Percentiles rank a stretch among this genome's conserved stretches.
Evolutionary conservation across 2,797 vertebrate species (phyloP).

Genomic region (Rhinatrema bivittatum): DNA sequence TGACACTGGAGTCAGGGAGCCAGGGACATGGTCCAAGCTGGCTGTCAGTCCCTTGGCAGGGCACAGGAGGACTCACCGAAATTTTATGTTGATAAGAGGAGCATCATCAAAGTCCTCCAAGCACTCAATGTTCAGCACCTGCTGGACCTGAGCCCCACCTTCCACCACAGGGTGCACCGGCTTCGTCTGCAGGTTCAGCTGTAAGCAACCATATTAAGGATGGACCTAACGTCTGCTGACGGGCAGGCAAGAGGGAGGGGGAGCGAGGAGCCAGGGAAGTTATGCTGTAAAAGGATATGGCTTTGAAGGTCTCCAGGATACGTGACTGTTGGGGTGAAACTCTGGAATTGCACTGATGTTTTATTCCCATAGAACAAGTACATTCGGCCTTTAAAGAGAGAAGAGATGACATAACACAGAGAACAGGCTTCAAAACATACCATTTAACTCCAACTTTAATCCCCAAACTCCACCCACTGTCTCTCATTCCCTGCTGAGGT

Average conservation of each 20-base stretch:
- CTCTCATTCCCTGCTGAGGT: too few relatives aligned
- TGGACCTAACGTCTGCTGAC: not conserved
- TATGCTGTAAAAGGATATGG: slow-evolving; percentile 66
- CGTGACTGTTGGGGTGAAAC: slow-evolving; percentile 72
- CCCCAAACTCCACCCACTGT: too few relatives aligned
- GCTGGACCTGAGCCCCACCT: slow-evolving; percentile 85
- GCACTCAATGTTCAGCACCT: slow-evolving; percentile 89
- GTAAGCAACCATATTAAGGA: slow-evolving; percentile 66
- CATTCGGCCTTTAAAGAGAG: slow-evolving; percentile 70
- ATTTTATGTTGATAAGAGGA: slow-evolving; percentile 79
- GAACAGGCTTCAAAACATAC: not conserved
- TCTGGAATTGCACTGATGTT: slow-evolving; percentile 85
- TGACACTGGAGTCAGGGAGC: too few relatives aligned
- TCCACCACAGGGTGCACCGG: slow-evolving; percentile 80
- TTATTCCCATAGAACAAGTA: slow-evolving; percentile 92
- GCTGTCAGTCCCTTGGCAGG: accelerated
- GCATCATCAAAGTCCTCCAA: slow-evolving; percentile 74
- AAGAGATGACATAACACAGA: not conserved
- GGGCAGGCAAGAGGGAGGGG: too few relatives aligned
- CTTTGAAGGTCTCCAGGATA: slow-evolving; percentile 79
- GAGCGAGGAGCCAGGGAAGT: not conserved
- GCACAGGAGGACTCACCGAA: slow-evolving; percentile 54
- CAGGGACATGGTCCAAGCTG: too few relatives aligned
- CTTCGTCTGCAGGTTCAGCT: slow-evolving; percentile 84
- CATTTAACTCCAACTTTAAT: not conserved